Base-by-base conservation (phyloP, 1,140 invertebrate genomes). In the Acromyrmex charruanus region DNA sequence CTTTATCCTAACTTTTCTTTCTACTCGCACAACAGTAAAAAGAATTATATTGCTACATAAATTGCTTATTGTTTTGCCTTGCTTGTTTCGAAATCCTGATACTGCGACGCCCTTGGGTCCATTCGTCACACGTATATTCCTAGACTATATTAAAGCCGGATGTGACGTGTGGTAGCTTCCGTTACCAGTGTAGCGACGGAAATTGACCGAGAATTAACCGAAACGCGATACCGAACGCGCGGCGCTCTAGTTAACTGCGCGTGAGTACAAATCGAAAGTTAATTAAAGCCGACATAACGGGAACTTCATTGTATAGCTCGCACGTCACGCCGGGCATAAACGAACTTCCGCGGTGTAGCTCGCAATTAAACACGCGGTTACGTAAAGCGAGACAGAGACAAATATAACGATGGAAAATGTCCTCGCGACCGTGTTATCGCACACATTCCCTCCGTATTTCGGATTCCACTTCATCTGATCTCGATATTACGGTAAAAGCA, bases 181-280 rank as follows among this genome's bases (percentile, higher is more conserved):
- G 69, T 84, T 84, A 63, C 25, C 25, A 75, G 31, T 35, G 55
- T 35, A 74, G 31, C 69, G 80, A 75, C 25, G 69, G 69, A 74
- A 84, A 84, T 84, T 84, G 80, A 63, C 55, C 69, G 80, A 61
- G 69, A 84, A 75, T 84, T 75, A 84, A 84, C 69, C 55, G 55
- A 75, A 75, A 75, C 55, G 39, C 25, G 69, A 84, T 74, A 82
- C 16, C 68, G 14, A 74, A 18, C 39, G 25, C 28, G 49, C 25
- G 63, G 25, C 21, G n/a, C 28, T 82, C 53, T 51, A 39, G 69
- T 84, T 84, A 74, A 51, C 80, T 63, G 28, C 55, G 79, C 79
- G 68, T 49, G 80, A 58, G 39, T 75, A 84, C 80, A 84, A 84
- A 84, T 84, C 80, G 69, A 84, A 84, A 84, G 80, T 84, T 84